A percentile compares a stretch with the other conserved stretches of the same genome.
Conservation (phyloP, 2,888 invertebrate genomes). For the Carterocephalus palaemon region DNA sequence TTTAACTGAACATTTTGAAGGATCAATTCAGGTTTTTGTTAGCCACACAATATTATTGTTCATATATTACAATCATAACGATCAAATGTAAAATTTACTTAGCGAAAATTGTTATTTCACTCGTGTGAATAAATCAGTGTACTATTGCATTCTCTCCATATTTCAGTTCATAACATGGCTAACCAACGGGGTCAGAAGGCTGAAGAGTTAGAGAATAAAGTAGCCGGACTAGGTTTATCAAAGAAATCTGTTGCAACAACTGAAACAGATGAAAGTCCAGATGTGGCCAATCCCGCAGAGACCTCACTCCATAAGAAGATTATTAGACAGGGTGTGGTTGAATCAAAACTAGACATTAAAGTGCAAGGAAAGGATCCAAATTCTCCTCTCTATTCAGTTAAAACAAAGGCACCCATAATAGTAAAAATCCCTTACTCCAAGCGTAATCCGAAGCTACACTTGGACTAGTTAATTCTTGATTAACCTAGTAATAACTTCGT, state of each 20-base stretch:
- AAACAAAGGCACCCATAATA: too few relatives aligned
- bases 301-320: conserved; percentile 93
- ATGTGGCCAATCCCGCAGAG: conserved; percentile 83
- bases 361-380: conserved; percentile 94
- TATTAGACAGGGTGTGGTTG: conserved; percentile 92
- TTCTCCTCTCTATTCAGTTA: conserved; percentile 96
- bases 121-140: background rate
- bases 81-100: too few relatives aligned
- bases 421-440: too few relatives aligned
- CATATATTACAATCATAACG: too few relatives aligned
- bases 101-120: too few relatives aligned
- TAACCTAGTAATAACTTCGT: too few relatives aligned
- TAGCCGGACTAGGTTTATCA: conserved; percentile 63
- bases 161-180: conserved; percentile 50
- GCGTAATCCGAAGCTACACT: too few relatives aligned
- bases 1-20: too few relatives aligned
- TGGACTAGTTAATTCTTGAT: too few relatives aligned
- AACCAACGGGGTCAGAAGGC: conserved; percentile 74
- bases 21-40: too few relatives aligned
- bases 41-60: too few relatives aligned
- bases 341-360: conserved; percentile 92
- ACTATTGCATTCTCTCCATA: background rate
- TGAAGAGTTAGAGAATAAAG: conserved; percentile 71
- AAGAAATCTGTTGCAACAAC: conserved; percentile 46
- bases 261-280: conserved; percentile 59